These are phyloP conservation scores for Myripristis murdjan DNA, from an alignment of 2,797 vertebrate genomes.

Conservation along the genomic window DNA sequence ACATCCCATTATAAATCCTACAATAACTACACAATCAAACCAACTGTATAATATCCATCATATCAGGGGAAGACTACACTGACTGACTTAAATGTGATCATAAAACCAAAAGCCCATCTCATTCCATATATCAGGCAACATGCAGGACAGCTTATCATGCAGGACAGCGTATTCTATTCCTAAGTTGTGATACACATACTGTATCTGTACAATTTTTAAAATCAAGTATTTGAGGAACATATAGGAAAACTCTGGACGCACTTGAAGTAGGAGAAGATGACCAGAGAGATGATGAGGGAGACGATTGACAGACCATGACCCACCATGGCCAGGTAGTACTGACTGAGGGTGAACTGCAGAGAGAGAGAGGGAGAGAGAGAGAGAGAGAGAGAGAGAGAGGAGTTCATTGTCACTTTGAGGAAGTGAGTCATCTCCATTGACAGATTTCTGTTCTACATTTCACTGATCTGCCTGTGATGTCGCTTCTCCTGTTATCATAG, in stretches of 20 bases:
- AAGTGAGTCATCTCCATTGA: not conserved
- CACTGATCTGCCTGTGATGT: too few species aligned
- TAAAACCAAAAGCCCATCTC: not conserved
- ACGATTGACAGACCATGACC: conserved; percentile 86
- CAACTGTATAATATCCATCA: too few species aligned
- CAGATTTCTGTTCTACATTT: too few species aligned
- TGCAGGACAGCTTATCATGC: not conserved
- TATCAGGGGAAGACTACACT: too few species aligned
- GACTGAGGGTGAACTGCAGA: conserved; percentile 76
- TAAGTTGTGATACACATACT: not conserved
- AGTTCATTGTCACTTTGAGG: too few species aligned
- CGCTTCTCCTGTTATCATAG: too few species aligned
- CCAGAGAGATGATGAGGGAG: conserved; percentile 84
- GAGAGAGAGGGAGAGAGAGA: conserved; percentile 9
- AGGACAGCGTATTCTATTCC: not conserved
- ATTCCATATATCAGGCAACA: not conserved
- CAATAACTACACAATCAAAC: too few species aligned
- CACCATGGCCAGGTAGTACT: conserved; percentile 85
- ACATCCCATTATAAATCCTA: too few species aligned
- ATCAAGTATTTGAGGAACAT: too few species aligned
- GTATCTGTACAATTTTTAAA: not conserved
- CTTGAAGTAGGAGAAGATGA: conserved; percentile 90
- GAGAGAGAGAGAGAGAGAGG: conserved; percentile 1
- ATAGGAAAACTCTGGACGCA: conserved; percentile 63
- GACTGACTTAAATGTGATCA: too few species aligned